Conservation (phyloP, 2,113 vertebrate species). For the Chaenocephalus aceratus region DNA sequence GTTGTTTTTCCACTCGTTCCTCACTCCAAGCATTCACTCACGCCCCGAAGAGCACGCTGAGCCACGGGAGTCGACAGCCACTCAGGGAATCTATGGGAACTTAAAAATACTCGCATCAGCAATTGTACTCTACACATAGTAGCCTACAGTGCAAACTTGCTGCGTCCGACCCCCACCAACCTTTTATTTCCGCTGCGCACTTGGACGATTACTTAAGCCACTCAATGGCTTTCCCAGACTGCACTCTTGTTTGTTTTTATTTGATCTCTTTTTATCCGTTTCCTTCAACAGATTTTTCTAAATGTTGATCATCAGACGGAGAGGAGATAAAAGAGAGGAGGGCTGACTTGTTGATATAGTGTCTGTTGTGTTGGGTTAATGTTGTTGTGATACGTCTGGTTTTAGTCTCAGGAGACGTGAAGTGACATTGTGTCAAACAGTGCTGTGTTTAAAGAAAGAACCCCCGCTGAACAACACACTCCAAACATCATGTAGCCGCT, state of each 20-base stretch:
- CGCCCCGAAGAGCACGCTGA: conserved; percentile 64
- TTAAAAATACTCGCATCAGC: conserved; percentile 80
- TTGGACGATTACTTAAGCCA: conserved; percentile 56
- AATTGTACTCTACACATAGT: conserved; percentile 52
- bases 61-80: conserved; percentile 70
- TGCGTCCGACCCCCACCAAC: conserved; percentile 39
- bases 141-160: conserved; percentile 32
- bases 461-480: conserved; percentile 29
- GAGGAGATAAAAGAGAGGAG: conserved; percentile 18
- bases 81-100: conserved; percentile 74
- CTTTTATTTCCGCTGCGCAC: conserved; percentile 64
- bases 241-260: conserved; percentile 67
- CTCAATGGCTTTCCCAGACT: conserved; percentile 75
- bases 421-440: conserved; percentile 51
- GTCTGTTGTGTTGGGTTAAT: conserved; percentile 45
- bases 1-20: conserved; percentile 63
- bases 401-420: conserved; percentile 51
- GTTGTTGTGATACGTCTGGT: conserved; percentile 53
- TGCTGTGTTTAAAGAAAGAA: conserved; percentile 10
- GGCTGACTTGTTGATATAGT: conserved; percentile 42
- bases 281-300: conserved; percentile 47
- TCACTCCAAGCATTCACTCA: conserved; percentile 64
- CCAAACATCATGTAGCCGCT: conserved; percentile 32
- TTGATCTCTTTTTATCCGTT: conserved; percentile 47
- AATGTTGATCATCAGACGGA: conserved; percentile 47